These are phyloP conservation scores for Lottia gigantea DNA, from an alignment of 2,888 invertebrate genomes.

Conservation along the genomic window DNA sequence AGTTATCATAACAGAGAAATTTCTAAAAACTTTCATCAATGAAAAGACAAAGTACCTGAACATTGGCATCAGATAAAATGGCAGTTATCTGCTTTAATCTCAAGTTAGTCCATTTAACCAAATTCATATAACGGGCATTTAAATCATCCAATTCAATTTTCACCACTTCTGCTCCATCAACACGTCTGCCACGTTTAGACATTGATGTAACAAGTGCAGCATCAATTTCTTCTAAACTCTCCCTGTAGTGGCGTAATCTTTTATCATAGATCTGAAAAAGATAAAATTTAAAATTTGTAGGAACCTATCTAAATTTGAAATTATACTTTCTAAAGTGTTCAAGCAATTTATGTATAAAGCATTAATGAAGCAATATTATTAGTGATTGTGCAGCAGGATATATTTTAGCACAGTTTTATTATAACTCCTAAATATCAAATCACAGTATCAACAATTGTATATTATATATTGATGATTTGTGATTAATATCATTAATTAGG, in stretches of 20 bases:
- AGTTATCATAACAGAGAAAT: too few relatives aligned
- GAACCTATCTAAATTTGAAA: too few relatives aligned
- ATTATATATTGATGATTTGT: too few relatives aligned
- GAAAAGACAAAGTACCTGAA: constrained; percentile 73
- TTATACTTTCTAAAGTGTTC: too few relatives aligned
- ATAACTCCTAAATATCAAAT: too few relatives aligned
- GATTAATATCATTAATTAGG: too few relatives aligned
- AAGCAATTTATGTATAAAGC: too few relatives aligned
- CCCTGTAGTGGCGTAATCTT: constrained; percentile 84
- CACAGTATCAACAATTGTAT: too few relatives aligned
- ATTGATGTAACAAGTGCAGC: constrained; percentile 41
- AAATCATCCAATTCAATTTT: constrained; percentile 83
- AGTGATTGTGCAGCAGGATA: too few relatives aligned
- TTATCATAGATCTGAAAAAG: constrained; percentile 53
- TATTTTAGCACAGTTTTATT: too few relatives aligned
- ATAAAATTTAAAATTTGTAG: not conserved
- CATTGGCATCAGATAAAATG: constrained; percentile 57
- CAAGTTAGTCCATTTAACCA: constrained; percentile 68
- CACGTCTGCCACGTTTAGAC: constrained; percentile 49
- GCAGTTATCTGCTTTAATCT: constrained; percentile 72
- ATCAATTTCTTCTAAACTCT: constrained; percentile 74
- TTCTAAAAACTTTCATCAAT: too few relatives aligned
- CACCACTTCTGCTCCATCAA: constrained; percentile 79
- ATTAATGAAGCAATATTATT: too few relatives aligned
- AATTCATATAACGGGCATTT: constrained; percentile 80